Evolutionary conservation across 2,888 invertebrate species (phyloP).

Genomic region (Lampropteryx suffumata): DNA sequence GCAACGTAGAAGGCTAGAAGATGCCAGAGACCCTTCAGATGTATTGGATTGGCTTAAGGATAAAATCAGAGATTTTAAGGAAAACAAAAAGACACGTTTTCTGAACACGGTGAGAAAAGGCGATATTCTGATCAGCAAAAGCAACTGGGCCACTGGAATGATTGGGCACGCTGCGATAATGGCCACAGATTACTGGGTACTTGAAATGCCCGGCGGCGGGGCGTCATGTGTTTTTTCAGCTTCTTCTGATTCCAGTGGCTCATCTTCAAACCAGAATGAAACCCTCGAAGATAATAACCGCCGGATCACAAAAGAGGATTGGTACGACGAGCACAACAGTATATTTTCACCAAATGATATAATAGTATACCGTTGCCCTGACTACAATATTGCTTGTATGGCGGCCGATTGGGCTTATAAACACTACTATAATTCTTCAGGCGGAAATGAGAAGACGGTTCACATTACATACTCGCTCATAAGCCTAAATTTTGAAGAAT

Average conservation of each 20-base stretch:
- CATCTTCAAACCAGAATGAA: too few relatives aligned
- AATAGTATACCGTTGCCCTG: neutral
- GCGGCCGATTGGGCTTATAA: neutral
- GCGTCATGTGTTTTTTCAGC: neutral
- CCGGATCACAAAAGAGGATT: neutral
- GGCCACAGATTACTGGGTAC: neutral
- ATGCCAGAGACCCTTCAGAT: too few relatives aligned
- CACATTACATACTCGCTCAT: neutral
- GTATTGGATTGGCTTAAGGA: too few relatives aligned
- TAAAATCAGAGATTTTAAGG: neutral
- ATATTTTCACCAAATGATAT: neutral
- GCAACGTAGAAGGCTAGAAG: too few relatives aligned
- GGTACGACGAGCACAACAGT: neutral
- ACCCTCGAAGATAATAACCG: neutral
- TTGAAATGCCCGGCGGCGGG: constrained; percentile 1
- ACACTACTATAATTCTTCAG: neutral
- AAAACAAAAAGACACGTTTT: neutral
- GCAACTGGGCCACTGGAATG: neutral
- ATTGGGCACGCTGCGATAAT: neutral
- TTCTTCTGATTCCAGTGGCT: neutral
- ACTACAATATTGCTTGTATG: neutral
- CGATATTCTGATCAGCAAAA: neutral
- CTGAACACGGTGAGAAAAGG: neutral
- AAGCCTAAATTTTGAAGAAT: neutral
- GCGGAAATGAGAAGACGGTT: neutral